phyloP scores from a whole-genome alignment of 2,888 invertebrate genomes.

The Coecobrya sp. region DNA sequence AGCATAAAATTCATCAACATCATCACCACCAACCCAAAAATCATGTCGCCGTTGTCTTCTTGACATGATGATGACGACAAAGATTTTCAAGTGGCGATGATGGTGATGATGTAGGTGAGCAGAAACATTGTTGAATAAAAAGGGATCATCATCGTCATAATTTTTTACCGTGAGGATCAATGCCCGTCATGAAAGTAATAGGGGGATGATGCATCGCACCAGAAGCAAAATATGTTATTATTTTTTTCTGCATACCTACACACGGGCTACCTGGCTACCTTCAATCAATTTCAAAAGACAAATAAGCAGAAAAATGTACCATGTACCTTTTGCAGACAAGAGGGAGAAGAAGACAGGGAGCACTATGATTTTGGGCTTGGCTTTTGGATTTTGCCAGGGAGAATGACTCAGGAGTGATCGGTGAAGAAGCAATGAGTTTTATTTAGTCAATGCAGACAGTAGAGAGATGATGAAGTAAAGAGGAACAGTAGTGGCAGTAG shows the following conservation, averaged over 20 bases:
- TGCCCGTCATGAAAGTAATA: constrained; percentile 23
- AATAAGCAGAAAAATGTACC: constrained; percentile 50
- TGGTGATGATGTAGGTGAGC: not conserved
- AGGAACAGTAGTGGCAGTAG: constrained; percentile 6
- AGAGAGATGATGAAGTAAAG: not conserved
- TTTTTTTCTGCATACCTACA: not conserved
- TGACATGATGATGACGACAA: constrained; percentile 25
- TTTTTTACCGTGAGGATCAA: constrained; percentile 39
- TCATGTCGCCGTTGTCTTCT: constrained; percentile 44
- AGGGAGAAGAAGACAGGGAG: constrained; percentile 12
- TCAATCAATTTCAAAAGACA: constrained; percentile 54
- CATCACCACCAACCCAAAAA: not conserved
- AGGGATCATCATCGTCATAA: constrained; percentile 22
- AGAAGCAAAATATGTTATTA: constrained; percentile 42
- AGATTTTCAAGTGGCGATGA: constrained; percentile 2
- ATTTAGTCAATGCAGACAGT: not conserved
- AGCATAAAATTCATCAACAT: constrained; percentile 1
- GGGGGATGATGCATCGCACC: constrained; percentile 36
- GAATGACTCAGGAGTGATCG: constrained; percentile 61
- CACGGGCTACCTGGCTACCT: no score
- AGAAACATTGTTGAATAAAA: not conserved
- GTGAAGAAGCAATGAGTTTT: not conserved
- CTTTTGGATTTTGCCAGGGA: constrained; percentile 52
- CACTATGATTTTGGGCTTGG: constrained; percentile 57
- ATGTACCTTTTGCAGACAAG: not conserved